Evolutionary conservation across 92 coral and sea anemone genomes (phyloP).

Genomic region (Porites cylindrica): DNA sequence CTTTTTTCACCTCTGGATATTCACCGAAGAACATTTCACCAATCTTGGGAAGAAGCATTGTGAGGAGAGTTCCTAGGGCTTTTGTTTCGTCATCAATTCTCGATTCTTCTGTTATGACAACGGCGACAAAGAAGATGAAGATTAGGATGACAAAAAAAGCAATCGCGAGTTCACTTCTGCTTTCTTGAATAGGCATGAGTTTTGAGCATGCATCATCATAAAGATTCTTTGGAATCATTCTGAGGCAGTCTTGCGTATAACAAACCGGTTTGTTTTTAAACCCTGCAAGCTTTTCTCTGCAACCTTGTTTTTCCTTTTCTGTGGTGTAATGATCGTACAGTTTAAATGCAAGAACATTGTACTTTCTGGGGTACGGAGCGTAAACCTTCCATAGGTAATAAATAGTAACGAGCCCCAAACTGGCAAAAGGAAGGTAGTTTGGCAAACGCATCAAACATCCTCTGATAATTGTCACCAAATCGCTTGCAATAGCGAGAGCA

Average conservation of each 20-base stretch:
- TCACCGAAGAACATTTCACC: background rate
- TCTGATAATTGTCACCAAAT: background rate
- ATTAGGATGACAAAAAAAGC: background rate
- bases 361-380: background rate
- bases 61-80: background rate
- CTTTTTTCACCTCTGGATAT: background rate
- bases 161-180: background rate
- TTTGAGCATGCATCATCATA: background rate
- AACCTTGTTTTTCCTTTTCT: too few species aligned
- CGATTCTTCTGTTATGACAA: background rate
- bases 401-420: background rate
- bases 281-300: too few species aligned
- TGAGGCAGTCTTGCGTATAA: too few species aligned
- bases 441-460: background rate
- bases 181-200: background rate
- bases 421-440: background rate
- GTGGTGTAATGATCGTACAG: background rate
- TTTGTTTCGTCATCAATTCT: background rate
- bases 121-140: too few species aligned
- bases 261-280: too few species aligned
- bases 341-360: background rate
- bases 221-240: background rate
- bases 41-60: background rate
- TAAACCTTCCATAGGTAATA: background rate
- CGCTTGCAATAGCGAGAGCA: background rate